These are phyloP conservation scores for Lomographa bimaculata DNA, from an alignment of 2,888 invertebrate species.

Conservation along the genomic window DNA sequence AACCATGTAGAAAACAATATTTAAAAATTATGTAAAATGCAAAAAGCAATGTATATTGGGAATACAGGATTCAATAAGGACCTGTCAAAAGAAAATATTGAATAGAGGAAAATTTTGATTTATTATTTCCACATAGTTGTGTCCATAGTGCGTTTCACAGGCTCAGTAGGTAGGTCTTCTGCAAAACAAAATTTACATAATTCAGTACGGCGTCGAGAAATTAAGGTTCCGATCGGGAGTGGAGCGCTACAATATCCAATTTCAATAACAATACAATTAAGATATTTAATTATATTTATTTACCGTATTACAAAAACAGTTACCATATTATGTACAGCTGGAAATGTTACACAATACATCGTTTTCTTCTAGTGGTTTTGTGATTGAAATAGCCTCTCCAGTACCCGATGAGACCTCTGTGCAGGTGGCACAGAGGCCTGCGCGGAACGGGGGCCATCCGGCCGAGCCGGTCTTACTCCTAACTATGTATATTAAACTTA, in stretches of 20 bases:
- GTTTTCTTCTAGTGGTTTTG: constrained; percentile 89
- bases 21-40: constrained; percentile 63
- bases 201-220: constrained; percentile 68
- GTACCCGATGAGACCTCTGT: constrained; percentile 90
- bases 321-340: constrained; percentile 81
- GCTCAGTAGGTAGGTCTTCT: constrained; percentile 79
- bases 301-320: constrained; percentile 83
- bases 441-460: constrained; percentile 85
- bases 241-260: constrained; percentile 74
- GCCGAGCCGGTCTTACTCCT: constrained; percentile 80
- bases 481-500: constrained; percentile 83
- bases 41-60: constrained; percentile 62
- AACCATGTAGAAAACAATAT: constrained; percentile 80
- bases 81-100: constrained; percentile 79
- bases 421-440: constrained; percentile 85
- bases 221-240: constrained; percentile 83
- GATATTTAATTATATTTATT: constrained; percentile 82
- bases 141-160: constrained; percentile 82
- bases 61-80: constrained; percentile 74
- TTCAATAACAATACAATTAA: constrained; percentile 79
- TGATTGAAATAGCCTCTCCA: constrained; percentile 93
- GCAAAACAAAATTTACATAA: constrained; percentile 78
- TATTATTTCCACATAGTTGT: constrained; percentile 83
- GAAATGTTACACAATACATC: constrained; percentile 82
- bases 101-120: constrained; percentile 80